Conservation (phyloP, 2,113 vertebrate species). For the Onychostoma macrolepis region DNA sequence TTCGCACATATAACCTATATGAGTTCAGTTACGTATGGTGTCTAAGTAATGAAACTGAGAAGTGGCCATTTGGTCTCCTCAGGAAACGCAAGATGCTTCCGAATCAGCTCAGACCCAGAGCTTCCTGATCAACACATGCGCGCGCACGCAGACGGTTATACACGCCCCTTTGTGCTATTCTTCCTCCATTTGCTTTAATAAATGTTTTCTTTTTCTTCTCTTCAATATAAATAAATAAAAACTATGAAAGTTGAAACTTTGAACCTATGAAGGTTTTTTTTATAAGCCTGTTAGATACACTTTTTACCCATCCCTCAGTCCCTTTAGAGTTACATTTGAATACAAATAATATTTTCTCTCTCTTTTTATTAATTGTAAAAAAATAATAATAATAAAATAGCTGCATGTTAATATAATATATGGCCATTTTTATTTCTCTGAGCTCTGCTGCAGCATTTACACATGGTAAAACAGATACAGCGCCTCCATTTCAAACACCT, state of each 20-base stretch:
- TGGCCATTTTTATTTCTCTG: neutral
- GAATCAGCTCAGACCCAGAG: neutral
- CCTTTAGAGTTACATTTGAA: neutral
- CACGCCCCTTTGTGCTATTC: neutral
- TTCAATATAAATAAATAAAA: neutral
- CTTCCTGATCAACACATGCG: constrained; percentile 21
- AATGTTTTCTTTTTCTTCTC: neutral
- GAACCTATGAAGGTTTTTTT: no score
- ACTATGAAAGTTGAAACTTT: neutral
- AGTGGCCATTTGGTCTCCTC: neutral
- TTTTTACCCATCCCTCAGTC: neutral
- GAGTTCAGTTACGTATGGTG: neutral
- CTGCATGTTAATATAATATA: neutral
- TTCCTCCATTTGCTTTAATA: neutral
- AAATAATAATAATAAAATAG: no score
- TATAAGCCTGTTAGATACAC: neutral
- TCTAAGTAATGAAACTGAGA: neutral
- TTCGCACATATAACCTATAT: neutral
- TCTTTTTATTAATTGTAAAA: neutral
- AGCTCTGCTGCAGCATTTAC: neutral
- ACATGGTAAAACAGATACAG: constrained; percentile 23
- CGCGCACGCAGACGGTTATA: neutral
- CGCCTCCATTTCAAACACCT: constrained; percentile 43
- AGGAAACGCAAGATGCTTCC: neutral
- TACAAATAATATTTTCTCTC: neutral